Conservation (phyloP, 2,113 vertebrate species). For the Emydura subglobosa region DNA sequence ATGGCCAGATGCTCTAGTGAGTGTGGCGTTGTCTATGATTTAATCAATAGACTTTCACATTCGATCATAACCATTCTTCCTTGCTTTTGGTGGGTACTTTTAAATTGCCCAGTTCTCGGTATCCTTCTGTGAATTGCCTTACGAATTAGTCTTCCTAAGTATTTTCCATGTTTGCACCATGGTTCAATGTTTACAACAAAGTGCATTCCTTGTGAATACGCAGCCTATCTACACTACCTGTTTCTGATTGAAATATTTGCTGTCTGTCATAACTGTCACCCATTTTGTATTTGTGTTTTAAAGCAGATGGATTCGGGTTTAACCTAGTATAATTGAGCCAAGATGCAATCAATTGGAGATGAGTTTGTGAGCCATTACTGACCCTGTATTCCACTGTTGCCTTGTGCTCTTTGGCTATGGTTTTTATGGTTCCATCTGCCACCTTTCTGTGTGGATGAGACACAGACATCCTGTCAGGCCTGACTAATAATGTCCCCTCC, state of each 20-base stretch:
- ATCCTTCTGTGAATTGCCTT: constrained; percentile 67
- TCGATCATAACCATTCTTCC: background rate
- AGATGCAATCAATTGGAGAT: background rate
- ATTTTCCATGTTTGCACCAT: background rate
- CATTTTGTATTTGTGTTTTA: background rate
- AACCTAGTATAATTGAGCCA: background rate
- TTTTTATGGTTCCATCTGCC: constrained; percentile 34
- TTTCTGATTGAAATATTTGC: constrained; percentile 24
- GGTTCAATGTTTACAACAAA: constrained; percentile 61
- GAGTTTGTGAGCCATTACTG: background rate
- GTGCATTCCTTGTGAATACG: constrained; percentile 47
- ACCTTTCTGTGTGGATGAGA: constrained; percentile 45
- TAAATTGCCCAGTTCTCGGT: constrained; percentile 48
- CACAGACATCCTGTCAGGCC: constrained; percentile 52
- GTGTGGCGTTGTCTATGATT: background rate
- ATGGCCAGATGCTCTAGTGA: background rate
- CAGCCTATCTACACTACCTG: constrained; percentile 39
- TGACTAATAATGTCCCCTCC: constrained; percentile 31
- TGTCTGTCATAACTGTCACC: background rate
- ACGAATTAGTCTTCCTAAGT: constrained; percentile 33
- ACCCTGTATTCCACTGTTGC: background rate
- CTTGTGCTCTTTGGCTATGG: constrained; percentile 42
- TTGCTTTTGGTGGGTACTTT: constrained; percentile 59
- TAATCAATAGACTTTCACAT: background rate
- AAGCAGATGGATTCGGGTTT: background rate